Percentiles rank a stretch among this genome's conserved stretches.
These are phyloP conservation scores for Motacilla alba DNA, from an alignment of 2,113 vertebrate genomes.

Conservation along the genomic window DNA sequence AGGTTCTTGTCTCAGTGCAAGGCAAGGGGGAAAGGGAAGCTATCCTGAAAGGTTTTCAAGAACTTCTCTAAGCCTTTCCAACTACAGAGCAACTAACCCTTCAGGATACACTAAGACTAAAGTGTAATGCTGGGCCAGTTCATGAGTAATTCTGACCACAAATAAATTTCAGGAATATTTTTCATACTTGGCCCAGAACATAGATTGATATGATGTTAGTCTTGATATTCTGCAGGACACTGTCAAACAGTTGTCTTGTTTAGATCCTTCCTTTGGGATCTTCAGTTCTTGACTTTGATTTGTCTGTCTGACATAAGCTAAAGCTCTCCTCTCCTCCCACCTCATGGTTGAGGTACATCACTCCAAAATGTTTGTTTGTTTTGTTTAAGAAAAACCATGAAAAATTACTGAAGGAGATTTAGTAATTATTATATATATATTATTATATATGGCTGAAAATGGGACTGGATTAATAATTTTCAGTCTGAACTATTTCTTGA, in stretches of 20 bases:
- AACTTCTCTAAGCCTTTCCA: conserved; percentile 3
- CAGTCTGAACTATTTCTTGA: not conserved
- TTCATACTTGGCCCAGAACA: not conserved
- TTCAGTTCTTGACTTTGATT: not conserved
- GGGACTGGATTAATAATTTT: not conserved
- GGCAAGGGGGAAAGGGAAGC: not conserved
- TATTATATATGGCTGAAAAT: not conserved
- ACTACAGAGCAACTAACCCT: conserved; percentile 21
- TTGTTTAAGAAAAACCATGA: not conserved
- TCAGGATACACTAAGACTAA: conserved; percentile 19
- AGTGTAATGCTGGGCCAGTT: not conserved
- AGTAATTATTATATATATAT: not conserved
- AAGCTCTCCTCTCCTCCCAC: not conserved
- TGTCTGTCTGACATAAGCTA: not conserved
- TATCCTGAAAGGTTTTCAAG: conserved; percentile 47
- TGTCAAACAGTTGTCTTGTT: not conserved
- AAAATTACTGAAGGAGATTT: not conserved
- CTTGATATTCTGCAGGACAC: not conserved
- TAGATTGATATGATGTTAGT: accelerated
- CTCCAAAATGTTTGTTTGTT: not conserved
- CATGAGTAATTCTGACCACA: not conserved
- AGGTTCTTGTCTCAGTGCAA: not conserved
- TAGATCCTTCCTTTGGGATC: not conserved
- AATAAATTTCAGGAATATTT: not conserved
- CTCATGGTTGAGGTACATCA: accelerated